These are phyloP conservation scores for Acromyrmex heyeri DNA, from an alignment of 1,140 invertebrate species.

Conservation along the genomic window DNA sequence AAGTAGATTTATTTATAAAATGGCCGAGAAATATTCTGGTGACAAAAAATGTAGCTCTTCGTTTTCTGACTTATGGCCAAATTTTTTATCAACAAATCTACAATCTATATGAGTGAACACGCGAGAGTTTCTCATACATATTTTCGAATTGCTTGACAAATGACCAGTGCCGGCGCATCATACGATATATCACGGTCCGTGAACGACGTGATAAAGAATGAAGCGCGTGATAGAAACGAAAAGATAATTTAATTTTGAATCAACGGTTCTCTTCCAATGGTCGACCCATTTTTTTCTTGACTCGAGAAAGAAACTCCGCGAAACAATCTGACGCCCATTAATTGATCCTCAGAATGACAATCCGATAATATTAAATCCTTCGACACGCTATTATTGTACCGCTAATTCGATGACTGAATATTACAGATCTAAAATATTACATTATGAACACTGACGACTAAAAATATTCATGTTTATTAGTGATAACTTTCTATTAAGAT, in stretches of 20 bases:
- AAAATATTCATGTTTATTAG: not conserved
- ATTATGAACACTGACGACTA: not conserved
- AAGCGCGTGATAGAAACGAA: slow-evolving; percentile 35
- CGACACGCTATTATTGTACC: slow-evolving; percentile 4
- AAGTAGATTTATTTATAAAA: slow-evolving; percentile 21
- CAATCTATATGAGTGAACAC: slow-evolving; percentile 54
- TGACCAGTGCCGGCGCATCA: slow-evolving; percentile 55
- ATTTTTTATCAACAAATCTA: slow-evolving; percentile 57
- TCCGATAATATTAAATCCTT: slow-evolving; percentile 50
- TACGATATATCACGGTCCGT: slow-evolving; percentile 57
- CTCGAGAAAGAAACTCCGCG: slow-evolving; percentile 14
- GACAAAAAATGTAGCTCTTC: not conserved
- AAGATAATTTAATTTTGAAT: slow-evolving; percentile 64
- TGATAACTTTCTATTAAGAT: not conserved
- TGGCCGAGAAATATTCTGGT: slow-evolving; percentile 36
- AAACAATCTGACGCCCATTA: slow-evolving; percentile 59
- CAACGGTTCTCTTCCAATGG: not conserved
- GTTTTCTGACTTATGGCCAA: slow-evolving; percentile 62
- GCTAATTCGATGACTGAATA: not conserved
- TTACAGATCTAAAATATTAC: not conserved
- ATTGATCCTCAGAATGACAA: slow-evolving; percentile 30
- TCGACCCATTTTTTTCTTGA: slow-evolving; percentile 13
- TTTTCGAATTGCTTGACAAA: slow-evolving; percentile 72
- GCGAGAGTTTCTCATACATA: slow-evolving; percentile 62
- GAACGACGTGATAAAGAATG: slow-evolving; percentile 55